A percentile compares a stretch with the other conserved stretches of the same genome.
These are phyloP conservation scores for Mustela lutreola DNA, from an alignment of 2,113 vertebrate genomes.

Conservation along the genomic window DNA sequence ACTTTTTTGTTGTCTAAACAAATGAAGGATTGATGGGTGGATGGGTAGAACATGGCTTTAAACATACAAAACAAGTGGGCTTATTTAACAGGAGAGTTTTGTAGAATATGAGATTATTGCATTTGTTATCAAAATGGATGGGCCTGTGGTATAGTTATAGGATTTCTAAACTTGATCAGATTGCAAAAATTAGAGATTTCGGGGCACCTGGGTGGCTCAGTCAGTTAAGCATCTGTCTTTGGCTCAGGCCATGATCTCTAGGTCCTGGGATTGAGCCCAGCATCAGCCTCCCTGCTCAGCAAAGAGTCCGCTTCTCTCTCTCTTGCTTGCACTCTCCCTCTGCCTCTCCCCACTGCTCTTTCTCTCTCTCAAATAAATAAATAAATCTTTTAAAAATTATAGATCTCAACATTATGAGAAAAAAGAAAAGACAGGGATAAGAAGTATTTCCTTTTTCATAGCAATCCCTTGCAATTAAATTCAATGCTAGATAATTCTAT, in stretches of 20 bases:
- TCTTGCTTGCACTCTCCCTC: too few species aligned
- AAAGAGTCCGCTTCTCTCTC: too few species aligned
- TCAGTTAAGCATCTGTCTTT: too few species aligned
- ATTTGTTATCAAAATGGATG: background rate
- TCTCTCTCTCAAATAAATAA: too few species aligned
- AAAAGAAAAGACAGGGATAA: background rate
- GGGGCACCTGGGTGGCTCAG: too few species aligned
- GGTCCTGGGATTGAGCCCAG: too few species aligned
- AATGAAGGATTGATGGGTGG: background rate
- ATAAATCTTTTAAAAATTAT: background rate
- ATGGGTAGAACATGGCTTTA: background rate
- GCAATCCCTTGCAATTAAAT: background rate
- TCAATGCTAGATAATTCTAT: conserved; percentile 3
- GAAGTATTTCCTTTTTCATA: background rate
- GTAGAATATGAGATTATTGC: background rate
- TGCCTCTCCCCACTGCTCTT: too few species aligned
- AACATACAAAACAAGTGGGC: background rate
- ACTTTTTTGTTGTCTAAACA: background rate
- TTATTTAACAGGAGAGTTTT: background rate
- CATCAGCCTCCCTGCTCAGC: too few species aligned
- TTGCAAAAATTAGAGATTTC: background rate
- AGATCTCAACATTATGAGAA: background rate
- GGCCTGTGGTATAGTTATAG: background rate
- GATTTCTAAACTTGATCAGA: background rate
- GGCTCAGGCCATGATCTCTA: too few species aligned